Conservation (phyloP, 2,888 invertebrate species). For the Neoaliturus tenellus region DNA sequence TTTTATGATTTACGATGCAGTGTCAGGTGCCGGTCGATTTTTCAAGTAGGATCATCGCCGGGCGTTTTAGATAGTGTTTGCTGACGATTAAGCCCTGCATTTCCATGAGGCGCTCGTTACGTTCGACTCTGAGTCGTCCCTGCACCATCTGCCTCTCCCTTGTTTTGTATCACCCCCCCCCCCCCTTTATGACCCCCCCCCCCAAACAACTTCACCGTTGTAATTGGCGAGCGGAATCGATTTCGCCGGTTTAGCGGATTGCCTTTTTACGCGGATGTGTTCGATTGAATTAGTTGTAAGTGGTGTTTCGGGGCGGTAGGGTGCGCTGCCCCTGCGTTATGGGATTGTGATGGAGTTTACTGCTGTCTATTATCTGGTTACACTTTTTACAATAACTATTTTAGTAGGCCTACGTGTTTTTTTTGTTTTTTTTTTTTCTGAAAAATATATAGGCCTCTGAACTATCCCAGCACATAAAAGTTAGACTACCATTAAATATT, state of each 20-base stretch:
- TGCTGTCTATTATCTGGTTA: too few relatives aligned
- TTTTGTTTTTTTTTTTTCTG: too few relatives aligned
- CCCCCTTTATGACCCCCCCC: too few relatives aligned
- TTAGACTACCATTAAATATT: too few relatives aligned
- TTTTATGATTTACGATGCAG: too few relatives aligned
- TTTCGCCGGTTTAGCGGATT: neutral
- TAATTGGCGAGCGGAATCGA: conserved; percentile 28
- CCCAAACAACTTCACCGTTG: neutral
- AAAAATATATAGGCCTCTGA: too few relatives aligned
- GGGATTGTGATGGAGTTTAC: too few relatives aligned
- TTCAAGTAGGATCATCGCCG: neutral
- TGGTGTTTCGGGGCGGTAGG: neutral
- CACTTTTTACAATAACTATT: too few relatives aligned
- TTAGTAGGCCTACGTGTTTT: too few relatives aligned
- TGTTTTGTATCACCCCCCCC: too few relatives aligned
- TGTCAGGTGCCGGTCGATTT: conserved; percentile 17
- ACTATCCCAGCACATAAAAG: too few relatives aligned
- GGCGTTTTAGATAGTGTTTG: neutral
- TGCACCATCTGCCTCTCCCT: neutral
- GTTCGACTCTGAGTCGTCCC: neutral
- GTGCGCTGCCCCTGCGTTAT: too few relatives aligned
- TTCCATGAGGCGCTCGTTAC: conserved; percentile 15
- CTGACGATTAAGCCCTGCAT: neutral
- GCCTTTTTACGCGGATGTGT: conserved; percentile 15
- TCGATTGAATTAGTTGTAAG: conserved; percentile 29